Base-by-base conservation (phyloP, 1,140 invertebrate genomes). In the Oedothorax gibbosus region DNA sequence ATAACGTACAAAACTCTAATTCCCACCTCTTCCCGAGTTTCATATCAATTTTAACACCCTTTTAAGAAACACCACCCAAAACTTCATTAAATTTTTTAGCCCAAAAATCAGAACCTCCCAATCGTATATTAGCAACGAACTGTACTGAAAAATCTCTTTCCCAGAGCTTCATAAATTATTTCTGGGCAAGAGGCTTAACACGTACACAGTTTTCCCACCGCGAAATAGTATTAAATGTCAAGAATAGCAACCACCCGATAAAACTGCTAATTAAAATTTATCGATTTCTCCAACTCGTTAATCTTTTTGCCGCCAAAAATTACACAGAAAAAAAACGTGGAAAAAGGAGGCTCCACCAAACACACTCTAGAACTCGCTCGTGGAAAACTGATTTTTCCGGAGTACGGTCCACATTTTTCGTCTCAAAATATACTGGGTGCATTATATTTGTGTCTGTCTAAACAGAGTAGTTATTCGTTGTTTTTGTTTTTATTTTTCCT, bases 231-330 rank as follows among this genome's bases (percentile, higher is more conserved):
- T 84, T 84, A 84, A 84, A 84, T 84, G 81, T 84, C 81, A 84
- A 60, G 72, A 84, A 66, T 84, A 65, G 81, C 71, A 75, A 64
- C 60, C 81, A 68, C 50, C 81, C 81, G 81, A 84, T 84, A 84
- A 84, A 84, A 84, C 81, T 84, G 81, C 71, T 84, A 84, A 84
- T 84, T 84, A 84, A 84, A 84, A 84, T 84, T 84, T 84, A 84
- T 84, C 81, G 81, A 84, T 84, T 84, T 84, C 81, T 84, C 11
- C 12, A 49, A 57, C 81, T 84, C 81, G 76, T 84, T 84, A 84
- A 84, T 84, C 81, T 84, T 84, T 84, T 84, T 84, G 56, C 81
- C 81, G 81, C 81, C 81, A 84, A 84, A 84, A 84, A 84, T 84
- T 84, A 82, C 72, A 76, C 64, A 69, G 60, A 80, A 69, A 80